Evolutionary conservation across 2,888 invertebrate genomes (phyloP), one percentile per base, ranked within the genome.

Genomic region (Cyclophora punctaria): DNA sequence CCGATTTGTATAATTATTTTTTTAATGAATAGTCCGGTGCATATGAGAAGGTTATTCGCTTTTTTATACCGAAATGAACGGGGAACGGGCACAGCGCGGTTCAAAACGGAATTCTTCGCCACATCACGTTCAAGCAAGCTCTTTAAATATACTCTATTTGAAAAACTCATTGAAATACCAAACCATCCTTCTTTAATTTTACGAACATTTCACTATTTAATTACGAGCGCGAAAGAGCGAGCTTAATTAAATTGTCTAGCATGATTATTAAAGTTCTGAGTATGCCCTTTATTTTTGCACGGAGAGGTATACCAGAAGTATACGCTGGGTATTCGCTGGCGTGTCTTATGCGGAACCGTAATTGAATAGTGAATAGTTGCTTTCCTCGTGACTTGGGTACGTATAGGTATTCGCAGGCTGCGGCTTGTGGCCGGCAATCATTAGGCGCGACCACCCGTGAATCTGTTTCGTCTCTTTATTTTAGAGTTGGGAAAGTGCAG

Each of bases 381-480:
- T 56, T 52, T 48, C 63, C 62, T 72, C 71, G 71, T 71, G 69
- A 70, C 69, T 60, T 20, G 50, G 61, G 55, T 54, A 55, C 52
- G 51, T 58, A 54, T 37, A 37, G 50, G 48, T 55, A 52, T 54
- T 51, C 47, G 52, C 50, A 48, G 48, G 51, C 49, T 55, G 57
- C 52, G 59, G 59, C 60, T 60, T 60, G 66, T 65, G 65, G 67
- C 66, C 64, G 46, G 68, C 67, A 69, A 75, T 75, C 70, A 72
- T 72, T 64, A 71, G 65, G 67, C 59, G 63, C 70, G 77, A 75
- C 79, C 80, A 80, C 78, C 80, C 75, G 73, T 68, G 70, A 75
- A 73, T 69, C 68, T 73, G 69, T 74, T 73, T 71, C 63, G 67
- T 64, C 63, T 64, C 50, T 56, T 55, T 43, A 50, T 44, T 48